Conservation (phyloP, 2,888 invertebrate species). For the Isotomurus palustris region DNA sequence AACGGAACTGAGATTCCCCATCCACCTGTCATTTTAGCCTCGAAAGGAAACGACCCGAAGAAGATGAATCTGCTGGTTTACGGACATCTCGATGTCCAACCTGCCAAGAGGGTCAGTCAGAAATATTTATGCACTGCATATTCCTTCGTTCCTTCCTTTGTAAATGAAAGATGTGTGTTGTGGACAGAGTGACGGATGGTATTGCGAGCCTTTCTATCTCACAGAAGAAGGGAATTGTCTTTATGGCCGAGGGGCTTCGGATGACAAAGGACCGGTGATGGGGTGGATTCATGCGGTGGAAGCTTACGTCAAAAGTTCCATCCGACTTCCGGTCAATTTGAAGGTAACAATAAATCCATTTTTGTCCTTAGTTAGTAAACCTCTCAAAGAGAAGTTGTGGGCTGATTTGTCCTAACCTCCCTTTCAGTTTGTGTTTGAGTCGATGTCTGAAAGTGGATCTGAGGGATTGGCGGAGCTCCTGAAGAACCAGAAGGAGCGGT, state of each 20-base stretch:
- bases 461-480: conserved; percentile 89
- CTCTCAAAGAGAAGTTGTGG: too few species aligned
- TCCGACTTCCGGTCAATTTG: conserved; percentile 61
- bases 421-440: conserved; percentile 89
- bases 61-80: conserved; percentile 94
- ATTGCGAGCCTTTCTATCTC: conserved; percentile 87
- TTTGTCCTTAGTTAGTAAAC: conserved; percentile 47
- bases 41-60: conserved; percentile 69
- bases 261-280: conserved; percentile 91
- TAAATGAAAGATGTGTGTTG: too few species aligned
- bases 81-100: conserved; percentile 98
- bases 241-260: conserved; percentile 85
- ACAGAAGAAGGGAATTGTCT: conserved; percentile 82
- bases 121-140: too few species aligned
- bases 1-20: conserved; percentile 63
- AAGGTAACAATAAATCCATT: conserved; percentile 52
- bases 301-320: conserved; percentile 69
- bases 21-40: conserved; percentile 79
- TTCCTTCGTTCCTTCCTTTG: too few species aligned
- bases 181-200: conserved; percentile 81
- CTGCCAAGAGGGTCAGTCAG: conserved; percentile 72
- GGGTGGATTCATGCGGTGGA: conserved; percentile 94
- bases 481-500: conserved; percentile 64
- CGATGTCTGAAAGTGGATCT: conserved; percentile 98
- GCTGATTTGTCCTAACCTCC: too few species aligned